Base-by-base conservation (phyloP, 1,140 invertebrate genomes). In the Lucilia sericata region DNA sequence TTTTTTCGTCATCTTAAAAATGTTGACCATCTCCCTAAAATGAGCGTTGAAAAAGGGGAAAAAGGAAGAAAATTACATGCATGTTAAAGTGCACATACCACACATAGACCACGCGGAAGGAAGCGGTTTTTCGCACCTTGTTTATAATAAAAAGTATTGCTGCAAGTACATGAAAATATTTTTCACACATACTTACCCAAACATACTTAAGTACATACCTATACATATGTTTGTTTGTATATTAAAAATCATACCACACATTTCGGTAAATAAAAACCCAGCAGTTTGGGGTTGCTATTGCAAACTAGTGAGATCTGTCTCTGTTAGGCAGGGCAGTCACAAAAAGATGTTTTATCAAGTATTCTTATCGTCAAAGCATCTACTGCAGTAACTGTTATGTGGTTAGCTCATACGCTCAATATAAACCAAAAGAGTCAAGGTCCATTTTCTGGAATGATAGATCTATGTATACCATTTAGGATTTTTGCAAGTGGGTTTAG, bases 111-210 rank as follows among this genome's bases (percentile, higher is more conserved):
- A 80, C n/a, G 75, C n/a, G 76, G 76, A 80, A 80, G 76, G 76
- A 80, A 80, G 7, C 51, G 9, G 47, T 80, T 70, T 80, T 80
- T 80, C 76, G 76, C 76, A 80, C 76, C 76, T 80, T 80, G 76
- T 80, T 80, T 80, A 49, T 51, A 80, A 80, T 51, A 49, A 51
- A n/a, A 80, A 80, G n/a, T 19, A 51, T n/a, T 80, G 42, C 75
- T 70, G n/a, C 65, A 21, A 21, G 65, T 70, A 70, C 19, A 21
- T 19, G 65, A 5, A 70, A 55, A 55, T 13, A 17, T 55, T 76
- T 76, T 76, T 76, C 74, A 76, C 42, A 42, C 42, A 42, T 42
- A 42, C 10, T 42, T 42, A 42, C 5, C 42, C 42, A 42, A 7
- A 42, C 42, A 42, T 42, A 42, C n/a, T 17, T 60, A 60, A 60